These are phyloP conservation scores for Drosophila gaucha DNA, from an alignment of 2,888 invertebrate species.

Conservation along the genomic window DNA sequence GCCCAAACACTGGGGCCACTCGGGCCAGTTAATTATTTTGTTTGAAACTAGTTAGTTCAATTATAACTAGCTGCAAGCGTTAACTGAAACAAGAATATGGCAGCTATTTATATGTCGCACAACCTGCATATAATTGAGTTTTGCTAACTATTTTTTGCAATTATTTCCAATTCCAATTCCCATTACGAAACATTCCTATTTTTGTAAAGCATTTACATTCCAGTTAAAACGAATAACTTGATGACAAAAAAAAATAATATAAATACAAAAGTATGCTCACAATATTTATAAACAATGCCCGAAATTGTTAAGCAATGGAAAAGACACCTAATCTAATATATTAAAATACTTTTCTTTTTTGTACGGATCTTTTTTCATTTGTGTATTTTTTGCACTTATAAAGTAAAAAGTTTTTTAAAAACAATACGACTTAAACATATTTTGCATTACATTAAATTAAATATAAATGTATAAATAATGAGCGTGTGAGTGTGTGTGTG, in stretches of 20 bases:
- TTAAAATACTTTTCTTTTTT: slow-evolving; percentile 43
- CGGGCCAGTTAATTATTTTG: slow-evolving; percentile 35
- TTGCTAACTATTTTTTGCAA: slow-evolving; percentile 28
- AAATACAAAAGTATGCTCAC: slow-evolving; percentile 6
- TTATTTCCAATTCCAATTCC: background rate
- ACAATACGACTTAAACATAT: slow-evolving; percentile 49
- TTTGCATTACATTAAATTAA: slow-evolving; percentile 25
- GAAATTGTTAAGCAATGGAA: slow-evolving; percentile 22
- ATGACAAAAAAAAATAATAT: background rate
- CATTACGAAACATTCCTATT: slow-evolving; percentile 35
- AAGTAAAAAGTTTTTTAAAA: slow-evolving; percentile 68
- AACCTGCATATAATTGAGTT: slow-evolving; percentile 61
- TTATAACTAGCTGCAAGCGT: slow-evolving; percentile 33
- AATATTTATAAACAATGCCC: slow-evolving; percentile 40
- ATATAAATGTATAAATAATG: slow-evolving; percentile 19
- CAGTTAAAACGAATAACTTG: slow-evolving; percentile 15
- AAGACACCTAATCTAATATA: slow-evolving; percentile 1
- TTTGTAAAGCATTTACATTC: slow-evolving; percentile 24
- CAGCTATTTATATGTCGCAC: slow-evolving; percentile 66
- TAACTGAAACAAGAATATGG: slow-evolving; percentile 17
- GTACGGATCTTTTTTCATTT: slow-evolving; percentile 55
- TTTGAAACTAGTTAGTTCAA: slow-evolving; percentile 44
- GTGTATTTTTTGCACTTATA: slow-evolving; percentile 46
- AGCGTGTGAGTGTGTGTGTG: slow-evolving; percentile 8
- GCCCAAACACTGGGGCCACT: slow-evolving; percentile 19